Evolutionary conservation across 92 coral and sea anemone genomes (phyloP), one percentile per base, ranked within the genome.

Genomic region (Palythoa caribaeorum): DNA sequence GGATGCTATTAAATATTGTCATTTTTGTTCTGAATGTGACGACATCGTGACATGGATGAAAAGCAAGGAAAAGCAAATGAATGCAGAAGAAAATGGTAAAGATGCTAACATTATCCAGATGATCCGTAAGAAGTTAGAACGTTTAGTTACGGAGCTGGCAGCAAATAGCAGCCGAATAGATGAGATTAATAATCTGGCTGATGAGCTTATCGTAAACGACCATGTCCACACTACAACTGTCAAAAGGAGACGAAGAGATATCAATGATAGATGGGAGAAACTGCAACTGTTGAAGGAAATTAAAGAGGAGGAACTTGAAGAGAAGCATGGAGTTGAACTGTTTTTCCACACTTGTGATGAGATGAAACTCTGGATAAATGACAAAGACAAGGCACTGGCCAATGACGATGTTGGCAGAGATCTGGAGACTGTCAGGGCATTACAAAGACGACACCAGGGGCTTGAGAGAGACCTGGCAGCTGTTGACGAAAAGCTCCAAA

Each of bases 391-490:
- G 1, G 78, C 89, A 71, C 69, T 96, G 66, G 87, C 91, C 19
- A 91, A 79, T 2, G 96, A 85, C 53, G 95, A 92, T 68, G 88
- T 95, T 53, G 98, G 95, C 6, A 83, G 94, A 65, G 99, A 96
- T 81, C 68, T 95, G 51, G 99, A 96, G 92, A 95, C 98, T n/a
- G 99, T 96, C 2, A 90, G 99, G 70, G 98, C 98, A 16, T 77
- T 94, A 53, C 99, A 94, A 75, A 89, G 99, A 77, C 77, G 98
- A 79, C 99, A 96, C 59, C 99, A 96, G 99, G 99, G 98, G 9
- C 90, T 96, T 40, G 99, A 96, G 84, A 86, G 99, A 79, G 98
- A 96, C 73, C 94, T 96, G 44, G 96, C 95, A 19, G 95, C 99
- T 11, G 98, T 96, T 38, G 98, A 92, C 14, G 98, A 96, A 88